Base-by-base conservation (phyloP, 2,113 vertebrate species). In the Neotragus pygmaeus region DNA sequence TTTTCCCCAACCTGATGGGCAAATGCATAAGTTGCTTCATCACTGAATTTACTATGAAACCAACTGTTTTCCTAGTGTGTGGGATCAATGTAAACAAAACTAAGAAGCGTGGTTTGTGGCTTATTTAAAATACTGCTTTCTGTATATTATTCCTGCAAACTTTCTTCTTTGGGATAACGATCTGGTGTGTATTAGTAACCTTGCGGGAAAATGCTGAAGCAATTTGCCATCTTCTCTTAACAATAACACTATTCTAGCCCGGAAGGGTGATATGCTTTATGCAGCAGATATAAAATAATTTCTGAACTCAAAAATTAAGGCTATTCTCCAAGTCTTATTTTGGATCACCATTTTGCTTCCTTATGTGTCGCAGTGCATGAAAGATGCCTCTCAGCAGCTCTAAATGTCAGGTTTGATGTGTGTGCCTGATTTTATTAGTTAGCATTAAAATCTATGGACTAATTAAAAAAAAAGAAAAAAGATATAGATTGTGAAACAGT, bases 21-120 rank as follows among this genome's bases (percentile, higher is more conserved):
- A 77, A 96, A 89, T 6, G 11, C 94, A 55, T 98, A 95, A 97
- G 90, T 97, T 97, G 88, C 89, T 97, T 96, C 97, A 97, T 92
- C 95, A 93, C 80, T 84, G 91, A 97, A 80, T 96, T 97, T 97
- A 64, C 60, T 96, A 33, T 94, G 90, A 96, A 97, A 95, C 36
- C 57, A 91, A 83, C 96, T 97, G 96, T 95, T 96, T 97, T 96
- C 28, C 60, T 90, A 60, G 89, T 96, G 81, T 64, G 70, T 97
- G 95, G 78, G 97, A 93, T 81, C 92, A 89, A n/a, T 92, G 75
- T 96, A 95, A 97, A 96, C 88, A 97, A 95, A 98, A 89, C 83
- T 73, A 92, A 94, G 93, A 92, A 97, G 28, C 55, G 7, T 93
- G 93, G 83, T 28, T 90, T 85, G 80, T 92, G 91, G 84, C 66